Evolutionary conservation across 2,888 invertebrate genomes (phyloP).

Genomic region (Sinohyriopsis cumingii): DNA sequence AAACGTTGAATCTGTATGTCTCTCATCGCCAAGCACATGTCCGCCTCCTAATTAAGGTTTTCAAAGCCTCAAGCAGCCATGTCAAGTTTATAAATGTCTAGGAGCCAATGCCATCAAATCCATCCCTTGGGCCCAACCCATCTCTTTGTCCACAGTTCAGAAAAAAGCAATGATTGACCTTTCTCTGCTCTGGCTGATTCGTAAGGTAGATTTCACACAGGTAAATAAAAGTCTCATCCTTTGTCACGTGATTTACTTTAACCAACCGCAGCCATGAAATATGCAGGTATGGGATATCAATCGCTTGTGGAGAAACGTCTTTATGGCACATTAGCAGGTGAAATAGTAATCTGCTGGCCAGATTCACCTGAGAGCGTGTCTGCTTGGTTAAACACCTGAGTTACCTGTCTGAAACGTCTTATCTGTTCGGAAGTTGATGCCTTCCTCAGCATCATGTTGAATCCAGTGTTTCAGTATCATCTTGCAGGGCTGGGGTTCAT

Average conservation of each 20-base stretch:
- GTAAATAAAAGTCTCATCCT: conserved; percentile 1
- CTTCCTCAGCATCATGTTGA: conserved; percentile 42
- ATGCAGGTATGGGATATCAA: too few relatives aligned
- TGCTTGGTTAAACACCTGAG: conserved; percentile 14
- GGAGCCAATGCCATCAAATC: neutral
- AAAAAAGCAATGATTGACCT: neutral
- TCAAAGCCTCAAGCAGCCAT: conserved; percentile 1
- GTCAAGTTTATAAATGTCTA: too few relatives aligned
- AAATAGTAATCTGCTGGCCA: conserved; percentile 2
- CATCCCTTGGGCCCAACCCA: conserved; percentile 2
- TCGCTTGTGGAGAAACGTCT: neutral
- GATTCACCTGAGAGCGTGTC: conserved; percentile 16
- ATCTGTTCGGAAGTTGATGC: conserved; percentile 3
- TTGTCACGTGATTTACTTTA: conserved; percentile 11
- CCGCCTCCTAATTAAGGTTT: neutral
- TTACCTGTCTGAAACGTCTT: conserved; percentile 18
- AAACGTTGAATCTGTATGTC: neutral
- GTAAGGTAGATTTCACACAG: conserved; percentile 6
- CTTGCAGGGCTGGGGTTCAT: conserved; percentile 57
- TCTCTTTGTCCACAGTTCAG: too few relatives aligned
- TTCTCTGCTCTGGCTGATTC: conserved; percentile 4
- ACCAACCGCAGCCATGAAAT: neutral
- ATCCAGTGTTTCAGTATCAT: conserved; percentile 58
- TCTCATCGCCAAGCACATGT: too few relatives aligned
- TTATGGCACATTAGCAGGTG: conserved; percentile 1